These are phyloP conservation scores for Lamprologus speciosus DNA, from an alignment of 2,113 vertebrate genomes.

Conservation along the genomic window DNA sequence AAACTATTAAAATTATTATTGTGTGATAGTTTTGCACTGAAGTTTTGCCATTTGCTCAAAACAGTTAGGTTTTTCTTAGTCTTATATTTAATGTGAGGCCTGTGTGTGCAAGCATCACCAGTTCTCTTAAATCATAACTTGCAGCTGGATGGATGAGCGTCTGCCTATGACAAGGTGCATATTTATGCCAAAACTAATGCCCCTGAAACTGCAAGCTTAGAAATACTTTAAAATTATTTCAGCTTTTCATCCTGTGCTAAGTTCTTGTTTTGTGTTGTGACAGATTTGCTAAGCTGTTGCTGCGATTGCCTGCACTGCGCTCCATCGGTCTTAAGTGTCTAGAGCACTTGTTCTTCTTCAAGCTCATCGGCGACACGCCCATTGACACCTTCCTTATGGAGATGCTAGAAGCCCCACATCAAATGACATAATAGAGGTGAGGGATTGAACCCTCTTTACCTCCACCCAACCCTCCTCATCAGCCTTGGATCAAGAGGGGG, in stretches of 20 bases:
- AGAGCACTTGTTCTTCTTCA: slow-evolving; percentile 99
- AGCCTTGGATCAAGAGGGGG: background rate
- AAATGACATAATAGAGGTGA: slow-evolving; percentile 84
- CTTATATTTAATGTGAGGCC: background rate
- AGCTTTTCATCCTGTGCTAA: background rate
- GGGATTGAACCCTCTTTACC: background rate
- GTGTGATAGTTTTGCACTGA: background rate
- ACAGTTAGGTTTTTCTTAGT: background rate
- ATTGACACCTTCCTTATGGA: slow-evolving; percentile 99
- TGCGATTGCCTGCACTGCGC: slow-evolving; percentile 91
- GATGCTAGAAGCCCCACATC: slow-evolving; percentile 97
- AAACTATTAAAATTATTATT: background rate
- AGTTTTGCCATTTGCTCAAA: background rate
- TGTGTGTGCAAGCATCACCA: background rate
- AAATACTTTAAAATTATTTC: background rate
- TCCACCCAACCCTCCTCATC: background rate
- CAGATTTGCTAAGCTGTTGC: slow-evolving; percentile 96
- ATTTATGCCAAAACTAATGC: background rate
- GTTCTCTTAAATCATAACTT: background rate
- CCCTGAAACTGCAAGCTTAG: background rate
- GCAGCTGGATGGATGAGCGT: background rate
- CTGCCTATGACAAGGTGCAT: background rate
- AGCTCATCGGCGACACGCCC: slow-evolving; percentile 97
- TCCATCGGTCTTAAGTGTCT: slow-evolving; percentile 98
- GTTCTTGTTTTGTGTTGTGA: background rate